Evolutionary conservation across 1,140 invertebrate species (phyloP), one percentile per base, ranked within the genome.

Genomic region (Nephotettix cincticeps): DNA sequence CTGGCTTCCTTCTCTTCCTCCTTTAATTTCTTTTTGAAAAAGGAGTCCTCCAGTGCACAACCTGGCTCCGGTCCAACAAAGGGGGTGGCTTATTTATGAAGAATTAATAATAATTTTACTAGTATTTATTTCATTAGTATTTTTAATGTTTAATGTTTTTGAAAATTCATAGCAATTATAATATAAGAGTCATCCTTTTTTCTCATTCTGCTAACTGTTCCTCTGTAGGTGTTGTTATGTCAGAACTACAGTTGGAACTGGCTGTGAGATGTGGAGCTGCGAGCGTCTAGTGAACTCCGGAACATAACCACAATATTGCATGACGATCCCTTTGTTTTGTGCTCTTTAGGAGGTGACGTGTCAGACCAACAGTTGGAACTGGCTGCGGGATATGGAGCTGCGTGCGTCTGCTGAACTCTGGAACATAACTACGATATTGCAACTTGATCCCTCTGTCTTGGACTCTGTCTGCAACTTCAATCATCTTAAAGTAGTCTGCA

Each of bases 381-480:
- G 69, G 36, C 28, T 29, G 32, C 32, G 45, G 28, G 54, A 43
- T 21, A 23, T 70, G n/a, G 69, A 70, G 27, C 32, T 70, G 13
- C 45, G 58, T 23, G 69, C 27, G 19, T 56, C 85, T 76, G 86
- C 86, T 0, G 88, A 90, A 77, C 77, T 91, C 61, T 85, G 83
- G 74, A 83, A 84, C 71, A 85, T 89, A 13, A 83, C 84, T 0
- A 78, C 81, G 9, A 72, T 83, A 0, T 79, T 83, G 72, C 83
- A 81, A 75, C 75, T 86, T 56, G 81, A 81, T 13, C 78, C 81
- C n/a, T 68, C 74, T 14, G 27, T 73, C 25, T 77, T 79, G 43
- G 78, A 79, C 71, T 83, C 87, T 11, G 83, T 85, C 23, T 79
- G 86, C 71, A 88, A 87, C 68, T 86, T 88, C 69, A 85, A 83